Conservation (phyloP, 2,888 invertebrate species). For the Empis stercorea region DNA sequence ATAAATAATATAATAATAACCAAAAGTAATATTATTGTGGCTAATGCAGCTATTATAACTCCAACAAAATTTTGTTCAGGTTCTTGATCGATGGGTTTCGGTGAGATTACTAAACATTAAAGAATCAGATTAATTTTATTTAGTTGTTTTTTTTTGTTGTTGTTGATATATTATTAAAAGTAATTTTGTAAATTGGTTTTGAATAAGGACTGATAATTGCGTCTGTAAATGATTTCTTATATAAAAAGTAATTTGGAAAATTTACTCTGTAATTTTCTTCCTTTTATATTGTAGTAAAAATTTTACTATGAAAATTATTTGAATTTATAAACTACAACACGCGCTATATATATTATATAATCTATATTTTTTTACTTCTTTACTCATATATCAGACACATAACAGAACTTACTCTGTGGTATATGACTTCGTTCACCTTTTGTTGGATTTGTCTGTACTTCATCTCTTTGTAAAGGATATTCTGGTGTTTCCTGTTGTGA, state of each 20-base stretch:
- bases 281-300: too few species aligned
- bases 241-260: too few species aligned
- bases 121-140: too few species aligned
- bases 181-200: too few species aligned
- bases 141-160: too few species aligned
- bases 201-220: constrained; percentile 8
- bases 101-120: constrained; percentile 28
- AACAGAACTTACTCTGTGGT: constrained; percentile 27
- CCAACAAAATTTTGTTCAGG: constrained; percentile 47
- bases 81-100: constrained; percentile 44
- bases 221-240: constrained; percentile 7
- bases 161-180: too few species aligned
- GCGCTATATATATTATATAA: too few species aligned
- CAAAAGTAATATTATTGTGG: constrained; percentile 57
- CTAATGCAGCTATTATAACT: constrained; percentile 54
- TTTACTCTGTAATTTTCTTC: too few species aligned
- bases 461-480: constrained; percentile 55
- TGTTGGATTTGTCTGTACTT: constrained; percentile 47
- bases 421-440: constrained; percentile 41
- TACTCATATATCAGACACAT: neutral
- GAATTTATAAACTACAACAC: too few species aligned
- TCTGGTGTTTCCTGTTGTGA: constrained; percentile 42
- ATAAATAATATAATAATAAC: constrained; percentile 58
- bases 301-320: constrained; percentile 6
- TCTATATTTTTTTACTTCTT: too few species aligned